Evolutionary conservation across 2,888 invertebrate genomes (phyloP).

Genomic region (Drosophila flavopinicola): DNA sequence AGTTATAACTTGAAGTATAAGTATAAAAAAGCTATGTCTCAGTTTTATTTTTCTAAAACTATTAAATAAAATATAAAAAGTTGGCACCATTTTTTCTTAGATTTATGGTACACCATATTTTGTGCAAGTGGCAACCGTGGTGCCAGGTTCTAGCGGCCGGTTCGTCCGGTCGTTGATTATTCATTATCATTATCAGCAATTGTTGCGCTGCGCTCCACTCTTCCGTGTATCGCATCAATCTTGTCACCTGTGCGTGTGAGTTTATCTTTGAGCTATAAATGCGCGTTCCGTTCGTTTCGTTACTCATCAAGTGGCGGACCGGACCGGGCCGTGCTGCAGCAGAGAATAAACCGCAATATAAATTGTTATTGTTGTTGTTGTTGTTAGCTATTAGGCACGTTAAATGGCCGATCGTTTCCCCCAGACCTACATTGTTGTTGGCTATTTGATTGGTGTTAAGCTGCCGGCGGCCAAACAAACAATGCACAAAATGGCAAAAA

Average conservation of each 20-base stretch:
- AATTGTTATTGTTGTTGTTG: constrained; percentile 27
- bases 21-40: too few species aligned
- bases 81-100: too few species aligned
- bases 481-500: constrained; percentile 49
- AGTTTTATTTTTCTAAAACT: too few species aligned
- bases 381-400: constrained; percentile 57
- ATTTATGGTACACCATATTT: too few species aligned
- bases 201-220: constrained; percentile 35
- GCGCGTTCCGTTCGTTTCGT: constrained; percentile 57
- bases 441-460: constrained; percentile 68
- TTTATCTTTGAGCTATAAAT: constrained; percentile 47
- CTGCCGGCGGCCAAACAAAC: constrained; percentile 39
- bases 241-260: constrained; percentile 31
- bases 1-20: too few species aligned
- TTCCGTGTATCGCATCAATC: constrained; percentile 63
- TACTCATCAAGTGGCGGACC: constrained; percentile 47
- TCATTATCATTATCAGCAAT: constrained; percentile 46
- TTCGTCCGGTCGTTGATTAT: constrained; percentile 47
- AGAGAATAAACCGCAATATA: constrained; percentile 61
- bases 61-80: too few species aligned
- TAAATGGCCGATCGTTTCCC: constrained; percentile 59
- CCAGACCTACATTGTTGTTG: constrained; percentile 40
- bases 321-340: constrained; percentile 5
- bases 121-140: too few species aligned
- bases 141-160: constrained; percentile 11